Evolutionary conservation across 92 coral and sea anemone genomes (phyloP).

Genomic region (Phenganax stokvisi): DNA sequence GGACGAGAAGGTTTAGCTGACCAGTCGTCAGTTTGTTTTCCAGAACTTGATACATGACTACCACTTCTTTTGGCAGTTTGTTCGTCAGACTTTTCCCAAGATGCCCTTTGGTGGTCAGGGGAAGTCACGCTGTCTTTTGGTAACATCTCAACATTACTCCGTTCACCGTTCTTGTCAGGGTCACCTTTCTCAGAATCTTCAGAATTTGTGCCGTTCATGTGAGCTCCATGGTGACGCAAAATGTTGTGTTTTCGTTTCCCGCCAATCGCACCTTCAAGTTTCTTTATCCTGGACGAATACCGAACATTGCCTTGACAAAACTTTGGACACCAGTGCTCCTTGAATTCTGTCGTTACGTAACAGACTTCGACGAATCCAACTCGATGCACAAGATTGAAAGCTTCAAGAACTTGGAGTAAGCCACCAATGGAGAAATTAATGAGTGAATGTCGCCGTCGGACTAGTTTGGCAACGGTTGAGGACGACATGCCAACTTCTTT

Average conservation of each 20-base stretch:
- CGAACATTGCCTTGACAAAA: background rate
- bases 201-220: background rate
- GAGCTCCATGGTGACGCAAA: background rate
- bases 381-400: conserved; percentile 16
- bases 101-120: background rate
- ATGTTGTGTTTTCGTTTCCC: background rate
- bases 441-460: background rate
- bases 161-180: background rate
- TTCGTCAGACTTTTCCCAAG: background rate
- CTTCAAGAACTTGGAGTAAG: conserved; percentile 23
- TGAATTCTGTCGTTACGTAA: conserved; percentile 7
- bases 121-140: background rate
- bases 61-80: background rate
- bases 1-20: conserved; percentile 41
- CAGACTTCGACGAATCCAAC: conserved; percentile 32
- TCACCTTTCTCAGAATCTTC: background rate
- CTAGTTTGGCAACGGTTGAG: background rate
- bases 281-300: background rate
- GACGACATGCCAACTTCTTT: conserved; percentile 24
- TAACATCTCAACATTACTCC: background rate
- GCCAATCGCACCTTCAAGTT: background rate
- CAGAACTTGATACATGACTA: background rate
- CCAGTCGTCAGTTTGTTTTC: background rate
- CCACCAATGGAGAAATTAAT: background rate
- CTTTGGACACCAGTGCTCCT: conserved; percentile 7